These are phyloP conservation scores for Mantis religiosa DNA, from an alignment of 2,888 invertebrate species.

Conservation along the genomic window DNA sequence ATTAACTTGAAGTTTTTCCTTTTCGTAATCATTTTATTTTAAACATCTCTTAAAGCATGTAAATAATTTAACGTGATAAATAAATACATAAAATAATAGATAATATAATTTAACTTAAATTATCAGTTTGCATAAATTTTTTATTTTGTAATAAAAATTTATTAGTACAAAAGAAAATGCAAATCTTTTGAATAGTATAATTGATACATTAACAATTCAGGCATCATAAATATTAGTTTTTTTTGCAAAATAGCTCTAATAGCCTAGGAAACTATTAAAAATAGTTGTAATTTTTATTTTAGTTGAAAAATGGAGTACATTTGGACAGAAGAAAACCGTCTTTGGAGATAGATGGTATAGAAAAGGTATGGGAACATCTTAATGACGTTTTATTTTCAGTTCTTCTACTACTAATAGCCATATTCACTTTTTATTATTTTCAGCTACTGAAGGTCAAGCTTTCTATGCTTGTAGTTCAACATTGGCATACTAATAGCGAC, in stretches of 20 bases:
- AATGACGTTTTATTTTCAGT: background rate
- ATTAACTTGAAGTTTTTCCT: background rate
- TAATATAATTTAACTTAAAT: background rate
- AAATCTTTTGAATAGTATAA: no score
- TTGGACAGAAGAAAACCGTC: background rate
- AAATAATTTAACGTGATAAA: background rate
- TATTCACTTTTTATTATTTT: background rate
- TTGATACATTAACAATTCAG: no score
- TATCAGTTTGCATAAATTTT: background rate
- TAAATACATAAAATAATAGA: background rate
- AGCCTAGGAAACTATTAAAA: background rate
- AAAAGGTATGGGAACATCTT: background rate
- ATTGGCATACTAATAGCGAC: no score
- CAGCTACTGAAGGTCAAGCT: background rate
- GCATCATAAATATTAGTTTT: background rate
- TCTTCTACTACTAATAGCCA: background rate
- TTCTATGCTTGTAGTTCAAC: no score
- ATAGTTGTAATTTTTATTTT: slow-evolving; percentile 13
- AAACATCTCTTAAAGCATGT: background rate
- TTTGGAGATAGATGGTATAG: background rate
- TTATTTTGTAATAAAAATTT: background rate
- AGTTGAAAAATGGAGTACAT: slow-evolving; percentile 25
- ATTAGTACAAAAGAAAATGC: no score
- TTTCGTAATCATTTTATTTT: background rate
- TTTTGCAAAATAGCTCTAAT: background rate